A percentile compares a stretch with the other conserved stretches of the same genome.
Conservation (phyloP, 2,797 vertebrate species). For the Darevskia mixta region DNA sequence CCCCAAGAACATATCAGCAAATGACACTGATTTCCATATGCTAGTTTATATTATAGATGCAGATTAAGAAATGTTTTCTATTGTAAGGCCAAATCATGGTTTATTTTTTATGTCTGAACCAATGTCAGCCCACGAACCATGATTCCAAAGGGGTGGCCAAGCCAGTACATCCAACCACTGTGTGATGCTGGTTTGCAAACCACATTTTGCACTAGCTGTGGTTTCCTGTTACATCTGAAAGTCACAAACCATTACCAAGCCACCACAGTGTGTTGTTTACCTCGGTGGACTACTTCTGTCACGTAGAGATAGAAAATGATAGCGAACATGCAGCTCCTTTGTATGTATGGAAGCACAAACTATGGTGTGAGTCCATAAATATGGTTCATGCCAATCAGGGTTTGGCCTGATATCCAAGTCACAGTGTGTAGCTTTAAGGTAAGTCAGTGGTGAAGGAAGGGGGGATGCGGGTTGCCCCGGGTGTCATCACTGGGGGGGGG, state of each 20-base stretch:
- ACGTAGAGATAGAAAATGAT: neutral
- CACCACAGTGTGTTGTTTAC: too few species aligned
- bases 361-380: neutral
- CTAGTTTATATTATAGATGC: too few species aligned
- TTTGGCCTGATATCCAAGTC: neutral
- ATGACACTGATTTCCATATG: too few species aligned
- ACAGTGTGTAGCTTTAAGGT: neutral
- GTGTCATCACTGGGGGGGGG: too few species aligned
- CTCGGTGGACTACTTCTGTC: too few species aligned
- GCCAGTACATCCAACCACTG: neutral
- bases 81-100: neutral
- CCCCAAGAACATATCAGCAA: too few species aligned
- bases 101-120: neutral
- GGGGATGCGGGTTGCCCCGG: too few species aligned
- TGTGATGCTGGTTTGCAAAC: neutral
- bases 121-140: neutral
- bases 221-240: neutral
- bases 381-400: neutral
- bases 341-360: neutral
- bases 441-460: too few species aligned
- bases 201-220: neutral
- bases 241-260: neutral
- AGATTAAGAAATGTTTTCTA: too few species aligned
- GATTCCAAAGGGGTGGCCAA: neutral
- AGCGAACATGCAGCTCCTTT: neutral